Conservation (phyloP, 2,797 vertebrate genomes). For the Malurus splendens region DNA sequence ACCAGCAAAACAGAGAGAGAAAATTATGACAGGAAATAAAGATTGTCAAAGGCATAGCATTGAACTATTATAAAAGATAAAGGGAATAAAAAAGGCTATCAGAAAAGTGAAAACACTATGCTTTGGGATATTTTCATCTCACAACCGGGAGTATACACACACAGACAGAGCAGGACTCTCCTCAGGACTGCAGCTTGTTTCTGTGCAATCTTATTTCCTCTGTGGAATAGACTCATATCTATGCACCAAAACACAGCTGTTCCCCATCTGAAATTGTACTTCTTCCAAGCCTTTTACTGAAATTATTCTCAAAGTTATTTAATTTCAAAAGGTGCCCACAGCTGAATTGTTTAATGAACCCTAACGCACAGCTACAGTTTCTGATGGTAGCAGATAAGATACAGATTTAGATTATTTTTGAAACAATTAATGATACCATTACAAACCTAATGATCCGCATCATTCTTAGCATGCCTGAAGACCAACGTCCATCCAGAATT, state of each 20-base stretch:
- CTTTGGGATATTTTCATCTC: background rate
- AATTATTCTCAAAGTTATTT: slow-evolving; percentile 11
- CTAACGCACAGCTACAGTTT: background rate
- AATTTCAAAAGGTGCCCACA: slow-evolving; percentile 12
- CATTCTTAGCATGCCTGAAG: background rate
- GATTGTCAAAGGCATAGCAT: background rate
- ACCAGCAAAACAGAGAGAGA: background rate
- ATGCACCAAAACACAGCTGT: slow-evolving; percentile 2
- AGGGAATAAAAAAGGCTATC: background rate
- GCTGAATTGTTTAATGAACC: slow-evolving; percentile 14
- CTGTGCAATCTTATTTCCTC: background rate
- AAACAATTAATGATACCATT: slow-evolving; percentile 36
- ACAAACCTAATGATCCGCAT: slow-evolving; percentile 12
- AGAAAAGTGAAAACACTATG: background rate
- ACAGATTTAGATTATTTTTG: slow-evolving; percentile 15
- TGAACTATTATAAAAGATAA: background rate
- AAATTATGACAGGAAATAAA: background rate
- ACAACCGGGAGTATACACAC: background rate
- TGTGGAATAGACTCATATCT: background rate
- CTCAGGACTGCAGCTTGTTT: background rate
- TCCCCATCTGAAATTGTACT: background rate
- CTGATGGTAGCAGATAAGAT: background rate
- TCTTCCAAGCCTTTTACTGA: background rate
- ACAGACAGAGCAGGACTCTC: background rate
- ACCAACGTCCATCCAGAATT: background rate